A percentile compares a stretch with the other conserved stretches of the same genome.
phyloP scores from a whole-genome alignment of 1,140 invertebrate species.

The Elymnias hypermnestra region DNA sequence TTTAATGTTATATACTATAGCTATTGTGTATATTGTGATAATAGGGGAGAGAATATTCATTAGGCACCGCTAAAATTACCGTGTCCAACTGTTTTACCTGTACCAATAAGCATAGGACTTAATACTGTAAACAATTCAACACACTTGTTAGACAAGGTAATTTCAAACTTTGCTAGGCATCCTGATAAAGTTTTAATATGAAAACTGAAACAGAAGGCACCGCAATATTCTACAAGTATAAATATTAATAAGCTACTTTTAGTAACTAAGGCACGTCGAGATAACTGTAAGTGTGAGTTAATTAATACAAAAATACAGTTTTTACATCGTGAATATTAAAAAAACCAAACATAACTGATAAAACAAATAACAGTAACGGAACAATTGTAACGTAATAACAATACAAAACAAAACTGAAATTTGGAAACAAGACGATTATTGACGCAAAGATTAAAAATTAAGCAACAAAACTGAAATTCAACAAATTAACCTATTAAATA shows the following conservation, averaged over 20 bases:
- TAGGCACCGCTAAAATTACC: conserved; percentile 21
- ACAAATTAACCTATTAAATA: conserved; percentile 22
- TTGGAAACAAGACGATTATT: neutral
- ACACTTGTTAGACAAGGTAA: conserved; percentile 13
- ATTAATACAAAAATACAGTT: too few species aligned
- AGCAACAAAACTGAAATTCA: conserved; percentile 40
- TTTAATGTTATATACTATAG: conserved; percentile 17
- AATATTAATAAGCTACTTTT: conserved; percentile 52
- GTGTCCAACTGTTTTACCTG: conserved; percentile 9
- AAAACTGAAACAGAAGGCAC: conserved; percentile 43
- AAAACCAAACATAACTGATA: too few species aligned
- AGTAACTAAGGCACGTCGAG: conserved; percentile 49
- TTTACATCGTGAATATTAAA: too few species aligned
- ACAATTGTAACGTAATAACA: neutral
- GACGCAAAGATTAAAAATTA: conserved; percentile 5
- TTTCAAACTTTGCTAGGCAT: conserved; percentile 20
- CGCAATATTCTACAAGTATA: conserved; percentile 27
- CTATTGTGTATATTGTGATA: conserved; percentile 1
- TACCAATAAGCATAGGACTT: too few species aligned
- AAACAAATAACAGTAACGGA: conserved; percentile 27
- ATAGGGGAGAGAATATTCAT: conserved; percentile 52
- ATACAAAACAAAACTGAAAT: conserved; percentile 6
- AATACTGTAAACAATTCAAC: conserved; percentile 1
- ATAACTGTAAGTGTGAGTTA: too few species aligned
- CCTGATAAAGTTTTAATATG: conserved; percentile 32